phyloP scores from a whole-genome alignment of 2,113 vertebrate genomes.

The Telmatochromis bifrenatus region DNA sequence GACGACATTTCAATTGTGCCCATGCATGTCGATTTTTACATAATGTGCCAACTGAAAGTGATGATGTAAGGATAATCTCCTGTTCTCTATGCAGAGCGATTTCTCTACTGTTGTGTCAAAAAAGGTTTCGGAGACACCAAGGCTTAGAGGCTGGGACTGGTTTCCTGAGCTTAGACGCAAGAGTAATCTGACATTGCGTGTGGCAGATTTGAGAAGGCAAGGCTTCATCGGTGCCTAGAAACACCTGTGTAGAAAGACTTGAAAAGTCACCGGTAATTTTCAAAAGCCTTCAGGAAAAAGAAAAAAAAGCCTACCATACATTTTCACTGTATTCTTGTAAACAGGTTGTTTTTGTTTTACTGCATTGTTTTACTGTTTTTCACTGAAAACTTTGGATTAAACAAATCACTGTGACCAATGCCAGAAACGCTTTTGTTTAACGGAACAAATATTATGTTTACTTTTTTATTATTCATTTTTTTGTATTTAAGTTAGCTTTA shows the following conservation, averaged over 20 bases:
- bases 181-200: not conserved
- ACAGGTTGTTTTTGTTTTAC: slow-evolving; percentile 44
- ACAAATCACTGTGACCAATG: slow-evolving; percentile 77
- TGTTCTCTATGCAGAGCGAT: slow-evolving; percentile 61
- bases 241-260: slow-evolving; percentile 23
- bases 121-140: slow-evolving; percentile 6
- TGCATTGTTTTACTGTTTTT: slow-evolving; percentile 33
- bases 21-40: slow-evolving; percentile 63
- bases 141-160: slow-evolving; percentile 11
- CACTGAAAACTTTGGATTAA: slow-evolving; percentile 62
- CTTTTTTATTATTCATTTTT: slow-evolving; percentile 50
- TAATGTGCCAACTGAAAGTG: slow-evolving; percentile 65
- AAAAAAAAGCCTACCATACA: slow-evolving; percentile 33
- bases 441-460: slow-evolving; percentile 45
- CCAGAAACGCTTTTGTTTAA: slow-evolving; percentile 55
- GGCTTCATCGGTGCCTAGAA: slow-evolving; percentile 32
- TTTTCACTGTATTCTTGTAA: slow-evolving; percentile 40
- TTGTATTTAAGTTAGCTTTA: slow-evolving; percentile 57
- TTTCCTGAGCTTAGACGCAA: slow-evolving; percentile 27
- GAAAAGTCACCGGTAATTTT: slow-evolving; percentile 14
- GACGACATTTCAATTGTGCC: slow-evolving; percentile 52
- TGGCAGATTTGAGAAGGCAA: not conserved
- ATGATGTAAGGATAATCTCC: slow-evolving; percentile 38
- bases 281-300: slow-evolving; percentile 26
- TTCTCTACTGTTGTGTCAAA: slow-evolving; percentile 38